Conservation (phyloP, 2,888 invertebrate genomes). For the Tenthredo mesomela region DNA sequence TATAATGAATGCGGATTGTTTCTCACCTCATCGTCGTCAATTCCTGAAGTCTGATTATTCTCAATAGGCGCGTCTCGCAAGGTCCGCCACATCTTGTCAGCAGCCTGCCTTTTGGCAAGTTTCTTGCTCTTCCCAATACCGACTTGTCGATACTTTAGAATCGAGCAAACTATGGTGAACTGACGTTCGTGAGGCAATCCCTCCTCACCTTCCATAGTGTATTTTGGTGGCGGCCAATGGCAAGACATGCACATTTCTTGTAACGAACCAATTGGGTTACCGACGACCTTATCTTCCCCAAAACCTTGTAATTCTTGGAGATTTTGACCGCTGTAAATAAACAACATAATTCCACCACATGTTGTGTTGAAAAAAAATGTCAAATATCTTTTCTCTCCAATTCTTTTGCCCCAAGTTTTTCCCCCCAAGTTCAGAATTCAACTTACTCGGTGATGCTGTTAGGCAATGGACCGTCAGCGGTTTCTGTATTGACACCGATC, state of each 20-base stretch:
- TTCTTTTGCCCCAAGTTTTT: too few relatives aligned
- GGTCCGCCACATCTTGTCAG: conserved; percentile 95
- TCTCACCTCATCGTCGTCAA: conserved; percentile 87
- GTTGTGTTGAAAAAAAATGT: not conserved
- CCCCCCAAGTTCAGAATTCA: not conserved
- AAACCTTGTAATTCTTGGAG: conserved; percentile 74
- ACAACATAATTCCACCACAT: conserved; percentile 51
- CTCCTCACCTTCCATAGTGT: conserved; percentile 93
- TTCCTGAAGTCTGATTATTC: conserved; percentile 84
- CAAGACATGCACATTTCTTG: conserved; percentile 98
- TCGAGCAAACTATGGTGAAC: conserved; percentile 95
- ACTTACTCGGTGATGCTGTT: conserved; percentile 75
- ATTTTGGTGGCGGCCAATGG: conserved; percentile 96
- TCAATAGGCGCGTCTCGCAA: conserved; percentile 89
- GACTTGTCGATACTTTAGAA: conserved; percentile 91
- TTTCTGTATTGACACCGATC: conserved; percentile 85
- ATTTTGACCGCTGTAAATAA: conserved; percentile 72
- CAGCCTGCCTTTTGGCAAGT: conserved; percentile 96
- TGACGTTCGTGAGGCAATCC: conserved; percentile 96
- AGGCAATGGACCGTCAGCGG: conserved; percentile 69
- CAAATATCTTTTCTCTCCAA: not conserved
- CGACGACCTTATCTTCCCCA: conserved; percentile 89
- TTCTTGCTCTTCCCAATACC: conserved; percentile 98
- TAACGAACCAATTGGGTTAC: conserved; percentile 97
- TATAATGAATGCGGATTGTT: not conserved